Base-by-base conservation (phyloP, 2,797 vertebrate genomes). In the Leptatherina wallacei region DNA sequence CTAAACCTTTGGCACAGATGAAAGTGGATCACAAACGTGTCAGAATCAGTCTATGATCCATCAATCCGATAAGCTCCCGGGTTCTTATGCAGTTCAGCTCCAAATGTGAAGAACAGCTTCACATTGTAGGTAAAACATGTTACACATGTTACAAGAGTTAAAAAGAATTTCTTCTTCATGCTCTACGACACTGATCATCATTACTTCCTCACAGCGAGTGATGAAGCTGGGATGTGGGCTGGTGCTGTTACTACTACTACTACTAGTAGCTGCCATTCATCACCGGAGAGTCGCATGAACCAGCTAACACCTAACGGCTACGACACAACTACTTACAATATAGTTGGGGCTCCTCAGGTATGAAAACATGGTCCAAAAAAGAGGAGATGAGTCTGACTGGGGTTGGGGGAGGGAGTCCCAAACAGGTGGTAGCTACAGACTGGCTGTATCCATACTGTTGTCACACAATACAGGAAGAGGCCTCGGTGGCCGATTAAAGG, bases 301-400 rank as follows among this genome's bases (percentile, higher is more conserved):
- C 18, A 20, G 42, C 42, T 47, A 47, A 0, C 0, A 33, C 36
- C 59, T 88, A 93, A 16, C 38, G 3, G 36, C 40, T 44, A 16
- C 40, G 18, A 44, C 40, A 18, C 40, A 44, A 18, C 16, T 18
- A 47, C 93, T 94, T 75, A 94, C 93, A 5, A 89, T 82, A 65
- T 92, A 92, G 63, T 90, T 82, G 2, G 91, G 89, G 61, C 35
- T 90, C 83, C 81, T 89, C 79, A 91, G 59, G 75, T 93, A 93
- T 0, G 92, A 92, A 79, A 91, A 93, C 93, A 94, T 94, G 78
- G 60, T 84, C 84, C 73, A 57, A 70, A 56, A 71, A n/a, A 47
- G 54, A 11, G n/a, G 16, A 38, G 14, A 27, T 0, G 0, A 60
- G 56, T 82, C 60, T 2, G 0, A 47, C 13, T 1, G 22, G 64